These are phyloP conservation scores for Macrosteles quadrilineatus DNA, from an alignment of 1,140 invertebrate genomes.

Conservation along the genomic window DNA sequence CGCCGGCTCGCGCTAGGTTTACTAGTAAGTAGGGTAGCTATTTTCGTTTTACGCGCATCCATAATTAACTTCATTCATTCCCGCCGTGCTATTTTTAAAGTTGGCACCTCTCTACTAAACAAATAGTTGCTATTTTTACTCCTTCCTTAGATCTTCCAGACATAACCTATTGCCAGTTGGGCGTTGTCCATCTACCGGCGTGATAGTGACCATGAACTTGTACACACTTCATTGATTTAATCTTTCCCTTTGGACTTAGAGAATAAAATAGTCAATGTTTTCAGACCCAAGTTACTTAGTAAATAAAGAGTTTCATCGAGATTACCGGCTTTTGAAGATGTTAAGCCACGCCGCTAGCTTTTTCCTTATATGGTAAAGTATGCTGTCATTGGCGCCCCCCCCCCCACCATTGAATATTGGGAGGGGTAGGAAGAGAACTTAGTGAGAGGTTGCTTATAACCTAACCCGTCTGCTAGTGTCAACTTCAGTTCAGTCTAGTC, in stretches of 20 bases:
- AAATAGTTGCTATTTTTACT: neutral
- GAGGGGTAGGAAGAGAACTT: constrained; percentile 40
- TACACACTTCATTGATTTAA: too few species aligned
- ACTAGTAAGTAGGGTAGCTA: too few species aligned
- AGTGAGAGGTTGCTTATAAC: constrained; percentile 31
- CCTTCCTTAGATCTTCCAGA: neutral
- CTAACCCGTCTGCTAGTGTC: constrained; percentile 14
- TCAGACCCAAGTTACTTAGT: too few species aligned
- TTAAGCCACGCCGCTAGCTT: constrained; percentile 37
- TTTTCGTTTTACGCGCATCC: too few species aligned
- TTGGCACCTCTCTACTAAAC: too few species aligned
- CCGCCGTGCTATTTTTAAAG: too few species aligned
- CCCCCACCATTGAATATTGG: constrained; percentile 48
- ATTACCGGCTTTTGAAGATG: neutral
- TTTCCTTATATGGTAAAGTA: constrained; percentile 60
- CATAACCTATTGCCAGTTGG: neutral
- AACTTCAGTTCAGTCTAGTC: constrained; percentile 35
- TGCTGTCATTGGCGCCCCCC: constrained; percentile 53
- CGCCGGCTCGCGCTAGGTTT: too few species aligned
- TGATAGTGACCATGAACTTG: constrained; percentile 38
- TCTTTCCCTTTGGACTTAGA: too few species aligned
- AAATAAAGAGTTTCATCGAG: neutral
- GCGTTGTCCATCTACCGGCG: constrained; percentile 13
- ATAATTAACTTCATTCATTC: too few species aligned
- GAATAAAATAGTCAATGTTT: too few species aligned